phyloP scores from a whole-genome alignment of 2,888 invertebrate species.

The Ennomos fuscantarius region DNA sequence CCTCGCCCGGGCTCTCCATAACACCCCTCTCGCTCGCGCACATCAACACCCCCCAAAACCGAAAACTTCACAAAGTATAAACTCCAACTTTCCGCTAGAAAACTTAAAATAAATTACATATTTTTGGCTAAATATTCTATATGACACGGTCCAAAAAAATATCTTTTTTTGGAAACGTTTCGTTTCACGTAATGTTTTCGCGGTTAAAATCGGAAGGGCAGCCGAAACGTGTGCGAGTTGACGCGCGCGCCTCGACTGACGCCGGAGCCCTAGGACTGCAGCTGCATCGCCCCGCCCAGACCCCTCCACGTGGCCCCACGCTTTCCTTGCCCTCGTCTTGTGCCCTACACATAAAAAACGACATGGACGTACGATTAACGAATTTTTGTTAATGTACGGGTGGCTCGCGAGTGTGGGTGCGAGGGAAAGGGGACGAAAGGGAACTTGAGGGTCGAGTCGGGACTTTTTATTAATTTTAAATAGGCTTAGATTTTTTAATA shows the following conservation, averaged over 20 bases:
- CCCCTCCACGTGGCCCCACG: conserved; percentile 73
- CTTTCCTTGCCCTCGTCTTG: conserved; percentile 68
- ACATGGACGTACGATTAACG: conserved; percentile 46
- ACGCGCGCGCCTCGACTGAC: conserved; percentile 77
- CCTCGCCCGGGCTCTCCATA: conserved; percentile 81
- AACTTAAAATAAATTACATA: conserved; percentile 31
- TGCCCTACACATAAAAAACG: conserved; percentile 69
- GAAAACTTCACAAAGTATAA: conserved; percentile 69
- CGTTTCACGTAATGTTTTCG: conserved; percentile 49
- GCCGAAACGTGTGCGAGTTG: conserved; percentile 67
- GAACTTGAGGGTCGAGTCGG: conserved; percentile 54
- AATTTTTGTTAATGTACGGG: conserved; percentile 56
- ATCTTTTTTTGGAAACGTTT: conserved; percentile 27
- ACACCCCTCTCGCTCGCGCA: conserved; percentile 78
- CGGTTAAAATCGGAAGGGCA: conserved; percentile 48
- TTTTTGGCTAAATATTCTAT: conserved; percentile 29
- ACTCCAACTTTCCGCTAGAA: conserved; percentile 38
- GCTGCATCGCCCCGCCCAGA: conserved; percentile 80
- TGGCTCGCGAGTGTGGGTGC: conserved; percentile 55
- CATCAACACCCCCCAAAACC: conserved; percentile 77
- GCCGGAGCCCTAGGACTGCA: conserved; percentile 71
- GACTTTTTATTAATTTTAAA: conserved; percentile 58
- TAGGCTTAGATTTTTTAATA: conserved; percentile 46
- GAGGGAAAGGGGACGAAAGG: conserved; percentile 52
- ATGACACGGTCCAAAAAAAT: not conserved